Percentiles rank a stretch among this genome's conserved stretches.
These are phyloP conservation scores for Hylyphantes graminicola DNA, from an alignment of 1,140 invertebrate species.

Conservation along the genomic window DNA sequence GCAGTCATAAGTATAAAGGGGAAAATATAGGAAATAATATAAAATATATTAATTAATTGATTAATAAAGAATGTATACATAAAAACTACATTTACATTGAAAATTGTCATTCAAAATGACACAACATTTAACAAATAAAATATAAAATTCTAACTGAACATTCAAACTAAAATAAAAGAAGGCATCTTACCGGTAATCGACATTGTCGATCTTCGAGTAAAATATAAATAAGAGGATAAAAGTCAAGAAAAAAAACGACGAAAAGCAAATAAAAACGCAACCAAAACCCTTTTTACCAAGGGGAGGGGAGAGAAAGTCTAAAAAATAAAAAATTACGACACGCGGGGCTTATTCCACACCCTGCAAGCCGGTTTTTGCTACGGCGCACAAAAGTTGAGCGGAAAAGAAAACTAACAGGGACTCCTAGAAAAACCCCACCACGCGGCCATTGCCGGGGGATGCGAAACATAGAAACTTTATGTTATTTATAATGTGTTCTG, in stretches of 20 bases:
- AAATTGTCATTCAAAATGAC: too few relatives aligned
- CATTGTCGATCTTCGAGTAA: slow-evolving; percentile 24
- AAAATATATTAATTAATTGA: too few relatives aligned
- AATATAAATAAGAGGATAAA: neutral
- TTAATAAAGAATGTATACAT: too few relatives aligned
- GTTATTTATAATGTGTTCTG: too few relatives aligned
- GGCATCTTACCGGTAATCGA: slow-evolving; percentile 39
- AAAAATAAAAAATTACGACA: slow-evolving; percentile 5
- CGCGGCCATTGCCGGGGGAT: too few relatives aligned
- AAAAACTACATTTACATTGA: too few relatives aligned
- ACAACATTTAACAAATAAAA: too few relatives aligned
- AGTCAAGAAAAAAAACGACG: neutral
- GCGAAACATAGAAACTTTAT: too few relatives aligned
- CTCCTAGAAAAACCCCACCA: too few relatives aligned
- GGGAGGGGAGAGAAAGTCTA: slow-evolving; percentile 22
- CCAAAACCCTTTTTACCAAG: slow-evolving; percentile 11
- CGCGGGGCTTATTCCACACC: slow-evolving; percentile 9
- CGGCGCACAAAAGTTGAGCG: slow-evolving; percentile 6
- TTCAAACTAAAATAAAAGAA: slow-evolving; percentile 11
- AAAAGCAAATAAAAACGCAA: slow-evolving; percentile 1
- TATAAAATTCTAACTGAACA: neutral
- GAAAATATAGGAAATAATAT: too few relatives aligned
- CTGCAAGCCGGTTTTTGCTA: slow-evolving; percentile 30
- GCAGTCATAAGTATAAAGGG: too few relatives aligned
- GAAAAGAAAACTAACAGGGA: slow-evolving; percentile 34